Evolutionary conservation across 2,113 vertebrate species (phyloP), one percentile per base, ranked within the genome.

Genomic region (Arenaria interpres): DNA sequence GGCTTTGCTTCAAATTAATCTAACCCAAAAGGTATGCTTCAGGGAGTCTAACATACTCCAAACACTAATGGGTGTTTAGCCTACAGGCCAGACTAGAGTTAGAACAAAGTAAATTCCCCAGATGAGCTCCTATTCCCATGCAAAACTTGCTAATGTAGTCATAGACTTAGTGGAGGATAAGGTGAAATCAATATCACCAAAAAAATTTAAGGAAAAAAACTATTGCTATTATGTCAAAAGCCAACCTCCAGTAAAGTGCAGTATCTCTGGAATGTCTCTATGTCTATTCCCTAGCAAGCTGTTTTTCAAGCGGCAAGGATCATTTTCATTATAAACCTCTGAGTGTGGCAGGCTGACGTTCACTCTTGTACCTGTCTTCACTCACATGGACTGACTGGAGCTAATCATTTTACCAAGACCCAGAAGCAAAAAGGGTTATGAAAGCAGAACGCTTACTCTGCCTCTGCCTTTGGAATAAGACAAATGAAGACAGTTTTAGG

Each of bases 321-420:
- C 19, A 46, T 64, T 93, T 94, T 89, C 33, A 39, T 39, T 75
- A 76, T 32, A 88, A 96, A 93, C 32, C 21, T 81, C 60, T 54
- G 43, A 33, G 6, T 72, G 71, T 83, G 78, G 93, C 59, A 93
- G 62, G 67, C 32, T 95, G 93, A 88, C 71, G 69, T 88, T 94
- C 79, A 90, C 68, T 82, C 59, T 73, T 85, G 57, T 39, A 95
- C 57, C 80, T 92, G 16, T 60, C 77, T 87, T 85, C 46, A 83
- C 48, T 93, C 81, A 78, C 46, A 32, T 39, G 53, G 84, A 91
- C 35, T 85, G 57, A 53, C 41, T 41, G 66, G 67, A 85, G 78
- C 57, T 93, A 91, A 90, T 90, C 5, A 83, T 95, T 94, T 96
- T 59, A 88, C n/a, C 54, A 32, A 93, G 72, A 93, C 66, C 66